These are phyloP conservation scores for Umimayanthus kanabou DNA, from an alignment of 92 coral and sea anemone genomes.

Conservation along the genomic window DNA sequence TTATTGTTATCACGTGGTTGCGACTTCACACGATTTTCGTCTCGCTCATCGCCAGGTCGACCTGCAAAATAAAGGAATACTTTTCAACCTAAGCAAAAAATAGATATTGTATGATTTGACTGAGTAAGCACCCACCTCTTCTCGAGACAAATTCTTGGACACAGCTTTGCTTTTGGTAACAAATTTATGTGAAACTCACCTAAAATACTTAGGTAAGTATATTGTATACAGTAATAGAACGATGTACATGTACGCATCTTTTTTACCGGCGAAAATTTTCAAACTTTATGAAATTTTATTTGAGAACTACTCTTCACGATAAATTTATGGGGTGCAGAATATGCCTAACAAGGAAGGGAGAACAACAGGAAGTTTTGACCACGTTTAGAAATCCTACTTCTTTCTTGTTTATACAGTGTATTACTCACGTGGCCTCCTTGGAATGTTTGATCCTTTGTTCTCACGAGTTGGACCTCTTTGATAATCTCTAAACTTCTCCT, in stretches of 20 bases:
- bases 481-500: constrained; percentile 60
- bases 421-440: constrained; percentile 33
- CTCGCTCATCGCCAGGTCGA: constrained; percentile 27
- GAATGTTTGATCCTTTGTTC: constrained; percentile 22
- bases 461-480: constrained; percentile 55
- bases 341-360: neutral
- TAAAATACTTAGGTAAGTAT: no score
- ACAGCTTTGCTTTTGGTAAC: neutral
- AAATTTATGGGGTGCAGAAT: no score
- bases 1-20: constrained; percentile 30
- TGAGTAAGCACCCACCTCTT: neutral
- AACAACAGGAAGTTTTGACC: neutral
- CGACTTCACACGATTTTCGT: constrained; percentile 18
- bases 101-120: neutral
- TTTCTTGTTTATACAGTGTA: neutral
- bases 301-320: no score
- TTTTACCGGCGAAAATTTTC: no score
- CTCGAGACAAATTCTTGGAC: neutral
- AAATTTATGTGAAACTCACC: no score
- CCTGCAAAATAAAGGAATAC: neutral
- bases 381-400: neutral
- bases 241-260: no score
- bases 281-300: no score
- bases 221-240: no score
- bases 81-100: neutral